These are phyloP conservation scores for Chionoecetes opilio DNA, from an alignment of 1,140 invertebrate genomes.

Conservation along the genomic window DNA sequence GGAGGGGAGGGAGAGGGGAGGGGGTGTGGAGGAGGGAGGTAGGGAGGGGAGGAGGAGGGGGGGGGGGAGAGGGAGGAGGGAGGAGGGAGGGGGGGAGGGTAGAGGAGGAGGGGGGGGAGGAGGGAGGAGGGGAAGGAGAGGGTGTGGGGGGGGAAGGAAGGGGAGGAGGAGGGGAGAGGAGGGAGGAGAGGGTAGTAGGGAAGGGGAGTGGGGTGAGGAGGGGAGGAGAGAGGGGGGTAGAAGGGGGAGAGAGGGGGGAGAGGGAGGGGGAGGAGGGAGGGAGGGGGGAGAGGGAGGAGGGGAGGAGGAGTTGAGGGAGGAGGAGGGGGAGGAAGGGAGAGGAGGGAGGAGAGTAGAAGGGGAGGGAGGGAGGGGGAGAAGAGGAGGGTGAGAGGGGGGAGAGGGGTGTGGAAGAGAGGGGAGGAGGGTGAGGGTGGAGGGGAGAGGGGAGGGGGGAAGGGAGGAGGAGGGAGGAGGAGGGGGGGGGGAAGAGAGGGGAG, in stretches of 20 bases:
- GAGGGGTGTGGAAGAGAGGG: background rate
- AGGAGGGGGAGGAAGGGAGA: background rate
- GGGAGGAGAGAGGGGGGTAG: background rate
- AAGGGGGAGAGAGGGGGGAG: too few relatives aligned
- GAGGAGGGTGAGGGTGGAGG: background rate
- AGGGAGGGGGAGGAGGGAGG: background rate
- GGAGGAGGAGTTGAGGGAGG: background rate
- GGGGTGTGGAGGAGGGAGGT: background rate
- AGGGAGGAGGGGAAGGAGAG: background rate
- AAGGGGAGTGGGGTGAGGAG: background rate
- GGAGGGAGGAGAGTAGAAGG: accelerated
- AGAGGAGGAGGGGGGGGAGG: background rate
- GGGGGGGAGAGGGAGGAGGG: too few relatives aligned
- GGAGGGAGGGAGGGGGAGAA: background rate
- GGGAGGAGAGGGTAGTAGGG: background rate
- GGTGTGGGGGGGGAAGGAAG: background rate
- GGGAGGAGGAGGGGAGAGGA: background rate
- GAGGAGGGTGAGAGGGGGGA: background rate
- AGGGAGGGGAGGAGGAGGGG: background rate
- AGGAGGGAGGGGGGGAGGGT: background rate
- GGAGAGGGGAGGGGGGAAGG: too few relatives aligned
- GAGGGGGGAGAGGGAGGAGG: background rate
- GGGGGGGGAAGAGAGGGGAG: too few relatives aligned
- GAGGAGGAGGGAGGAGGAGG: too few relatives aligned
- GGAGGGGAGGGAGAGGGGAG: background rate